Base-by-base conservation (phyloP, 2,888 invertebrate species). In the Choreutis nemorana region DNA sequence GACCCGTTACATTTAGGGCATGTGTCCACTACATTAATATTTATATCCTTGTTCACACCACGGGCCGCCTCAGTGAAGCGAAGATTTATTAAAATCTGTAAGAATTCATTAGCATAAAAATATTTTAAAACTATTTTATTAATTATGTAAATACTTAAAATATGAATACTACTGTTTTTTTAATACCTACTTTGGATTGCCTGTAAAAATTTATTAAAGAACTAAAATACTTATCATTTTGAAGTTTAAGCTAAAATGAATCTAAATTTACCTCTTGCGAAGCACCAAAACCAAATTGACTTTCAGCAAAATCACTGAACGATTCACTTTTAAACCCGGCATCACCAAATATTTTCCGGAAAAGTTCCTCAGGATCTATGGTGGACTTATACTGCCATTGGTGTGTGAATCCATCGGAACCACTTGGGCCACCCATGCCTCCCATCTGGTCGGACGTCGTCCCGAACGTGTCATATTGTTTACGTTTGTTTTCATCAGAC, bases 311-410 rank as follows among this genome's bases (percentile, higher is more conserved):
- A 53, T 96, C 94, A 37, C 87, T 89, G 53, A 89, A 90, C 14
- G 82, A 73, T 15, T 67, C 65, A 40, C 81, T 79, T 30, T 85
- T 85, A 51, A 91, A 91, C 16, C 87, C 88, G 14, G 85, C 87
- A 44, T 91, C 89, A n/a, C 91, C 92, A 64, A 98, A 98, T 50
- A 98, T 97, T 70, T 92, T 94, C 30, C 97, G 83, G 71, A 98
- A 98, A 21, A 99, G 65, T 63, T 99, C 97, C 55, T 99, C 97
- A 0, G 98, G 97, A 65, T 98, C 95, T 42, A 97, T 87, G 5
- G 87, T 87, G 0, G 93, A 90, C 40, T 90, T 89, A 57, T 92
- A 96, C 46, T 90, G 86, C 92, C 93, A 95, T 43, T 83, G 85
- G 47, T 89, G 87, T 23, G 82, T 81, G 50, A 87, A 90, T 4